Evolutionary conservation across 2,113 vertebrate genomes (phyloP), one percentile per base, ranked within the genome.

Genomic region (Etheostoma spectabile): DNA sequence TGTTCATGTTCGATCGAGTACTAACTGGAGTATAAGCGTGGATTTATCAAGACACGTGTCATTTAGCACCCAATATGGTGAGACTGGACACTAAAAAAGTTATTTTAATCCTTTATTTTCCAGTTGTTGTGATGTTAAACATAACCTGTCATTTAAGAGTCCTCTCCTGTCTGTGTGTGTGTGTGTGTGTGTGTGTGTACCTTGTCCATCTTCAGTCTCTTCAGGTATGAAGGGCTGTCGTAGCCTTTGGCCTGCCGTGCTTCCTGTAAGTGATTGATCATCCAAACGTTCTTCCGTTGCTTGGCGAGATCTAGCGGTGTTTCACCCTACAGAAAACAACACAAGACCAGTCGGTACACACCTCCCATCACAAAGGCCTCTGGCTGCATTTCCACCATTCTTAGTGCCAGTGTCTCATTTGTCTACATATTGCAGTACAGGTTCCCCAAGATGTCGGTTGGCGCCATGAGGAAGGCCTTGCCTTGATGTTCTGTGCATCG

Each of bases 251-350:
- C 98, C 84, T 99, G 98, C 33, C 98, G 96, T 5, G 98, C 98
- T 91, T 99, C 98, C 92, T 99, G 98, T 74, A 99, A 89, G 91
- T 99, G 98, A 92, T 97, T 99, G 88, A 99, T 99, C 98, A 99
- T 99, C 98, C 98, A 99, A 66, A 98, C 97, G 0, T 99, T 99
- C 94, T 99, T 99, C 90, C 98, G 96, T 83, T 99, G 98, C 90
- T 99, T 99, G 91, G 98, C 98, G 12, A 99, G 95, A 94, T 99
- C 98, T 83, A 99, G 95, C 22, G 98, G 97, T 21, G 98, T 99
- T 94, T 99, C 98, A 0, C 98, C 97, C 98, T 99, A 84, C 69
- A 15, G 13, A 79, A n/a, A 51, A 59, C 3, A 48, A 33, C n/a
- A 52, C 10, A 33, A 55, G 10, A 64, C 3, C 11, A n/a, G 22